Conservation (phyloP, 2,113 vertebrate species). For the Prietella phreatophila region DNA sequence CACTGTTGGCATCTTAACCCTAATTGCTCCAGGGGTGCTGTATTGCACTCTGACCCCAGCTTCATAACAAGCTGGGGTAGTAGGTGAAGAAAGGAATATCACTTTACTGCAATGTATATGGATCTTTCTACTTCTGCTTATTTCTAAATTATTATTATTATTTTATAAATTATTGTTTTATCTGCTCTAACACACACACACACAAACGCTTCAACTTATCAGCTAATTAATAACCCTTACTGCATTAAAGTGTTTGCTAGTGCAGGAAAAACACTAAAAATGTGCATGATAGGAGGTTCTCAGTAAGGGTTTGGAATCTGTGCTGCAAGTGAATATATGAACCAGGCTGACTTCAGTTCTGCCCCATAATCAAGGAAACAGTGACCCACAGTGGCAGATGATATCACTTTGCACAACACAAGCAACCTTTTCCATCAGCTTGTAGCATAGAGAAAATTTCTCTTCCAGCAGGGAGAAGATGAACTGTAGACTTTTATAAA, state of each 20-base stretch:
- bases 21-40: not conserved
- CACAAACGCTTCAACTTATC: not conserved
- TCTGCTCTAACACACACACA: not conserved
- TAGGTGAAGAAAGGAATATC: not conserved
- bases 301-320: not conserved
- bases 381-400: constrained; percentile 33
- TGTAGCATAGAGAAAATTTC: not conserved
- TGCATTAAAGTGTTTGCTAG: not conserved
- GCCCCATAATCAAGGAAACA: constrained; percentile 26
- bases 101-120: not conserved
- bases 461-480: not conserved
- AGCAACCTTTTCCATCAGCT: not conserved
- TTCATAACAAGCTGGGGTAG: not conserved
- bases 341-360: not conserved
- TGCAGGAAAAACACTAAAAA: not conserved
- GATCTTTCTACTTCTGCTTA: not conserved
- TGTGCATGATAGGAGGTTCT: not conserved
- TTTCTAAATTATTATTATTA: no score
- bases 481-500: not conserved
- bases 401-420: not conserved
- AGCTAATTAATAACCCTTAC: not conserved
- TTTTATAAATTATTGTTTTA: no score
- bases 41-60: not conserved
- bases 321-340: not conserved
- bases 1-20: not conserved